Evolutionary conservation across 2,113 vertebrate species (phyloP), one percentile per base, ranked within the genome.

Genomic region (Neopipo cinnamomea): DNA sequence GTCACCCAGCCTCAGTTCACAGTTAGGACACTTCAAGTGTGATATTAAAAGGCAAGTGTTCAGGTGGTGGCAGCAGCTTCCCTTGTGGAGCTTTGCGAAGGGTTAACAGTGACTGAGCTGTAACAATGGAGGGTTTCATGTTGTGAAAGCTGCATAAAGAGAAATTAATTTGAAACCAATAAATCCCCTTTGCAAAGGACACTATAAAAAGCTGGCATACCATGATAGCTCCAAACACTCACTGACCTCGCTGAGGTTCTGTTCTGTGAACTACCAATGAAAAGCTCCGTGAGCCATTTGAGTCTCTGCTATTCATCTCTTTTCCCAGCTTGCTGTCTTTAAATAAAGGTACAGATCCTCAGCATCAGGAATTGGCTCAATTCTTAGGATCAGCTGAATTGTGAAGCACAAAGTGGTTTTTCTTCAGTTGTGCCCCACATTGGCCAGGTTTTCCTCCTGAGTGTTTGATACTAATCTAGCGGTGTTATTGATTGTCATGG

Each of bases 241-340:
- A 1, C 50, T 91, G 81, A 72, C 85, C 88, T 91, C 2, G 12
- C 78, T 15, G 80, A 72, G 61, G 41, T 87, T 96, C 89, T 94
- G 94, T 39, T 28, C 39, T 68, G 91, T 91, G 94, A 92, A 91
- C 94, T 93, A 39, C 61, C 39, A 93, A 85, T 66, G 85, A 82
- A 96, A 96, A 93, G 82, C 85, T 93, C 63, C 72, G 39, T 50
- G 73, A 89, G 78, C 89, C 86, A 23, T 84, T 81, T 86, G 76
- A 88, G 84, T n/a, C 47, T 87, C 83, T 81, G 91, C 91, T 93
- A 28, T 87, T 96, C 90, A 90, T 85, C 88, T 85, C 78, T 42
- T 62, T 88, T 47, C 76, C 71, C 61, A 74, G 86, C 76, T 81
- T 72, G 42, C 59, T 92, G 73, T 78, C 56, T 85, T 72, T 37